phyloP scores from a whole-genome alignment of 2,888 invertebrate genomes.

The Chrysolina oricalcia region DNA sequence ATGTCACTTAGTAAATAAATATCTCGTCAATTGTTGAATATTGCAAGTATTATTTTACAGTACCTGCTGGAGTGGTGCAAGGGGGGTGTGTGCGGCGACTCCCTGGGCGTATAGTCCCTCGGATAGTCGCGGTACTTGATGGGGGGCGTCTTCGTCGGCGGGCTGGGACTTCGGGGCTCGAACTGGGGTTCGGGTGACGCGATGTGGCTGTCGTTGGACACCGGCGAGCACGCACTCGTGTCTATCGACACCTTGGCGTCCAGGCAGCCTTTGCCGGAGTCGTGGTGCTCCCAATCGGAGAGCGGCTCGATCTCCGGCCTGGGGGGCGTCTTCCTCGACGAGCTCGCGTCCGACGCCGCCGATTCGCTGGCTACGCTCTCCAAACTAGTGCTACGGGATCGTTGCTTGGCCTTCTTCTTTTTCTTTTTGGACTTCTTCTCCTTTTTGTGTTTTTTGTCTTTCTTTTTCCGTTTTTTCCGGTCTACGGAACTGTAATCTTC shows the following conservation, averaged over 20 bases:
- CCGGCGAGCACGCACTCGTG: conserved; percentile 69
- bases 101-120: conserved; percentile 65
- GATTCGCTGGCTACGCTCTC: conserved; percentile 49
- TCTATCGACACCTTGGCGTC: conserved; percentile 59
- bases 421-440: conserved; percentile 80
- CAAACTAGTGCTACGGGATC: conserved; percentile 26
- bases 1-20: too few species aligned
- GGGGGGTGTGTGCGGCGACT: conserved; percentile 83
- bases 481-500: conserved; percentile 73
- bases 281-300: conserved; percentile 67
- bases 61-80: conserved; percentile 49
- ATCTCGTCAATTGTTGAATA: too few species aligned
- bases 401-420: conserved; percentile 75
- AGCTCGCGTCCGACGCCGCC: conserved; percentile 44
- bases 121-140: conserved; percentile 40
- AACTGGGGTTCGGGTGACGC: conserved; percentile 66
- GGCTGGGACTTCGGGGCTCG: conserved; percentile 64
- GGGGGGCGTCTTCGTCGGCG: conserved; percentile 46
- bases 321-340: conserved; percentile 55
- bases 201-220: conserved; percentile 70
- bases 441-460: conserved; percentile 83
- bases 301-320: conserved; percentile 61
- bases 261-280: conserved; percentile 18
- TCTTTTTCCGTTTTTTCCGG: conserved; percentile 72
- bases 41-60: too few species aligned